phyloP scores from a whole-genome alignment of 2,888 invertebrate genomes.

The Halictus quadricinctus region DNA sequence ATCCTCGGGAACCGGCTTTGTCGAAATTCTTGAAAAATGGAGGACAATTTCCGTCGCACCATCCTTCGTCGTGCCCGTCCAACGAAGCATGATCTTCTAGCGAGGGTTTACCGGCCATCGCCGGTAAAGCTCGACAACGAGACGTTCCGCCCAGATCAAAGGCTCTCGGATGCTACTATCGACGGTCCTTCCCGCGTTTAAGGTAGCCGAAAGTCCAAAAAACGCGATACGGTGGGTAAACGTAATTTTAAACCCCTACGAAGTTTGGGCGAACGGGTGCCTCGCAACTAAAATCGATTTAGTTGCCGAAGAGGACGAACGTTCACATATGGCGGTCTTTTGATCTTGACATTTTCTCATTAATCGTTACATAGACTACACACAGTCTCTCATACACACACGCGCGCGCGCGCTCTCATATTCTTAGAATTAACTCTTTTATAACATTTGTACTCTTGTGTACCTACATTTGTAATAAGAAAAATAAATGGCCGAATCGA shows the following conservation, averaged over 20 bases:
- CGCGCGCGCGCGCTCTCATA: background rate
- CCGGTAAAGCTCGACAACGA: conserved; percentile 23
- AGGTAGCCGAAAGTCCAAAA: background rate
- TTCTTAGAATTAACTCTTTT: background rate
- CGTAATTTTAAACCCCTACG: background rate
- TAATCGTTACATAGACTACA: background rate
- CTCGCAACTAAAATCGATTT: background rate
- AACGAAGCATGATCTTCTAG: conserved; percentile 33
- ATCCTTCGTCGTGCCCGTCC: background rate
- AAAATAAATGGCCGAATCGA: background rate
- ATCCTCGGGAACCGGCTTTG: background rate
- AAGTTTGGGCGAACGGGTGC: background rate
- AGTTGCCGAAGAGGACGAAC: background rate
- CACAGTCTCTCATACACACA: background rate
- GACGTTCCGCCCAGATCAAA: conserved; percentile 38
- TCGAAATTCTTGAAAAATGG: conserved; percentile 18
- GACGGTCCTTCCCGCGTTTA: background rate
- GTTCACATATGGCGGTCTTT: background rate
- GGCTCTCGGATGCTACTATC: background rate
- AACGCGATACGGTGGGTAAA: background rate
- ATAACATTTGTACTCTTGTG: background rate
- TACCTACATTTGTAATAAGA: background rate
- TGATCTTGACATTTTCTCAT: background rate
- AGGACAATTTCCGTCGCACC: background rate
- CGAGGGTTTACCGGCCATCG: conserved; percentile 6